A percentile compares a stretch with the other conserved stretches of the same genome.
Evolutionary conservation across 2,113 vertebrate genomes (phyloP).

Genomic region (Oncorhynchus mykiss): DNA sequence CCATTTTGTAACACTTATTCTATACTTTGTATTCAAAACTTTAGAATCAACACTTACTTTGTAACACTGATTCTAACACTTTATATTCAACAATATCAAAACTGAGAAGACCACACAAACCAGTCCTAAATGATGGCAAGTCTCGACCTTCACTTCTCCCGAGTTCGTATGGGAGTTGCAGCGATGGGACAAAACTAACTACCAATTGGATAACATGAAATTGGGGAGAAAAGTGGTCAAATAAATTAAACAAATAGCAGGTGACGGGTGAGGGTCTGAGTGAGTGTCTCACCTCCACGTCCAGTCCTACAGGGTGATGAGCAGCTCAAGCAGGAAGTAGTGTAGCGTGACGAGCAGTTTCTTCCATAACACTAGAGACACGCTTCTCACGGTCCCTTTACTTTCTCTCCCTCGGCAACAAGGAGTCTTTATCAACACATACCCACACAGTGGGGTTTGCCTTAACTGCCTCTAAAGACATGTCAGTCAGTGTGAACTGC

Average conservation of each 20-base stretch:
- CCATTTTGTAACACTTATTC: too few species aligned
- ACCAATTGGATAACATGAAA: too few species aligned
- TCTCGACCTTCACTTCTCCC: too few species aligned
- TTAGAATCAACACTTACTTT: too few species aligned
- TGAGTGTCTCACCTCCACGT: conserved; percentile 74
- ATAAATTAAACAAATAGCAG: too few species aligned
- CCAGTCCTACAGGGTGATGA: conserved; percentile 82
- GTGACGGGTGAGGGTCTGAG: not conserved
- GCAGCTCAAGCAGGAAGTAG: conserved; percentile 85
- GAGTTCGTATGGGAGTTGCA: too few species aligned
- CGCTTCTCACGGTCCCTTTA: conserved; percentile 77
- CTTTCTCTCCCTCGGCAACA: conserved; percentile 73
- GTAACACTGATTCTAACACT: too few species aligned
- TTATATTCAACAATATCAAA: too few species aligned
- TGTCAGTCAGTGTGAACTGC: not conserved
- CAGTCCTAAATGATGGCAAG: too few species aligned
- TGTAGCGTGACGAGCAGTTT: conserved; percentile 82
- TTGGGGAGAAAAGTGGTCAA: too few species aligned
- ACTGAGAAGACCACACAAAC: too few species aligned
- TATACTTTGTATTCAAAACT: not conserved
- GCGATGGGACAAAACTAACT: too few species aligned
- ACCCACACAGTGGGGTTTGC: not conserved
- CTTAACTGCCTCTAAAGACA: not conserved
- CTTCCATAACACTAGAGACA: conserved; percentile 83
- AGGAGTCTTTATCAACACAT: conserved; percentile 57